Evolutionary conservation across 1,140 invertebrate genomes (phyloP).

Genomic region (Drosophila takahashii): DNA sequence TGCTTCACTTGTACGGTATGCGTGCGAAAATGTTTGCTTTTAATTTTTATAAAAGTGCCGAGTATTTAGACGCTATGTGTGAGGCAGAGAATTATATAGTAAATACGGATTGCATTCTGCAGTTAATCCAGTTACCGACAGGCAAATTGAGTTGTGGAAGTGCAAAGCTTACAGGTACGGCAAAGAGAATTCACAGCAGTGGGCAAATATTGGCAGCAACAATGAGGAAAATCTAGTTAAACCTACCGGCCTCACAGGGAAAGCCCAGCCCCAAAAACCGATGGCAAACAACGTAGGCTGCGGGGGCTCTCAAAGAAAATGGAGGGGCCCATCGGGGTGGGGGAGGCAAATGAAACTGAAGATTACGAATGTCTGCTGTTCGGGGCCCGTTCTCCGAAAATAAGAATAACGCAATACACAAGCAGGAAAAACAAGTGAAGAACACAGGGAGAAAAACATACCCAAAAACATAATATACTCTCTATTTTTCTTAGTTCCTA

Average conservation of each 20-base stretch:
- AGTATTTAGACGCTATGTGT: conserved; percentile 5
- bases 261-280: background rate
- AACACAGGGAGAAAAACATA: conserved; percentile 4
- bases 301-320: conserved; percentile 5
- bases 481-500: background rate
- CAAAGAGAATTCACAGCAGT: conserved; percentile 65
- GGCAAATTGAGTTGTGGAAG: conserved; percentile 40
- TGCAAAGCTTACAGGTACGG: conserved; percentile 31
- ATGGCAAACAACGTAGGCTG: conserved; percentile 22
- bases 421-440: conserved; percentile 41
- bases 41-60: conserved; percentile 64
- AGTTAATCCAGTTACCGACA: conserved; percentile 44
- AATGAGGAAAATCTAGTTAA: conserved; percentile 69
- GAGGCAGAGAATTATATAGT: conserved; percentile 25
- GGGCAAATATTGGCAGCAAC: conserved; percentile 72
- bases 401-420: conserved; percentile 44
- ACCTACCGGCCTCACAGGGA: conserved; percentile 36
- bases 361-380: conserved; percentile 67
- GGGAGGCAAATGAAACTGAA: conserved; percentile 46
- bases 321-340: background rate
- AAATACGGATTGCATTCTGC: conserved; percentile 41
- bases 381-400: conserved; percentile 41
- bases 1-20: conserved; percentile 35
- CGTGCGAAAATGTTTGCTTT: conserved; percentile 69
- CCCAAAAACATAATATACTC: too few relatives aligned